Evolutionary conservation across 2,797 vertebrate genomes (phyloP).

Genomic region (Malurus splendens): DNA sequence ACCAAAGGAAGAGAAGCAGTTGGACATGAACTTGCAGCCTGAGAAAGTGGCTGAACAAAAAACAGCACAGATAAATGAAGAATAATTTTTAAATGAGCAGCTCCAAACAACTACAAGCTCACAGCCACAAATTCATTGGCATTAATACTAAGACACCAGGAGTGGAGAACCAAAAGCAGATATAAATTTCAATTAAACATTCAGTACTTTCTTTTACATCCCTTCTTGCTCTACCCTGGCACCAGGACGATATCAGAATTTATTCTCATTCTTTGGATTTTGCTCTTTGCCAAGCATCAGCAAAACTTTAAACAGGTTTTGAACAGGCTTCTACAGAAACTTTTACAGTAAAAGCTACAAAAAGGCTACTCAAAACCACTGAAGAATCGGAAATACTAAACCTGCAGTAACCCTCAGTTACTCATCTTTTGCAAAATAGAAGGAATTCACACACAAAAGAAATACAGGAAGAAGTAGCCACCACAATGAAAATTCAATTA

Average conservation of each 20-base stretch:
- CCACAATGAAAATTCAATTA: not conserved
- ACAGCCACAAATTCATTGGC: not conserved
- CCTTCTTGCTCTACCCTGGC: not conserved
- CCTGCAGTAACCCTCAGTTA: not conserved
- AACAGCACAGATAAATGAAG: not conserved
- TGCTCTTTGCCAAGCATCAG: not conserved
- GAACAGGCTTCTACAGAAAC: not conserved
- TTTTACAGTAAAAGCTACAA: not conserved
- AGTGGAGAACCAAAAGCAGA: not conserved
- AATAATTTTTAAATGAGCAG: not conserved
- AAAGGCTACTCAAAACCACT: not conserved
- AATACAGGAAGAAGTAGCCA: not conserved
- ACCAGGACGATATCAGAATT: not conserved
- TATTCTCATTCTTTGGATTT: not conserved
- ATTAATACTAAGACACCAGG: not conserved
- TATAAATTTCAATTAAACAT: not conserved
- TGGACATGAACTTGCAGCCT: accelerated
- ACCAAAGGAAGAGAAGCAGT: not conserved
- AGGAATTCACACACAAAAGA: not conserved
- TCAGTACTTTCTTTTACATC: not conserved
- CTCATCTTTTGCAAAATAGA: not conserved
- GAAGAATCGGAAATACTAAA: not conserved
- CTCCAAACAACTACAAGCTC: not conserved
- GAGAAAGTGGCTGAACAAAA: not conserved
- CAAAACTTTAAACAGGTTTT: not conserved